A percentile compares a stretch with the other conserved stretches of the same genome.
phyloP scores from a whole-genome alignment of 92 coral and sea anemone species.

The Phenganax stokvisi region DNA sequence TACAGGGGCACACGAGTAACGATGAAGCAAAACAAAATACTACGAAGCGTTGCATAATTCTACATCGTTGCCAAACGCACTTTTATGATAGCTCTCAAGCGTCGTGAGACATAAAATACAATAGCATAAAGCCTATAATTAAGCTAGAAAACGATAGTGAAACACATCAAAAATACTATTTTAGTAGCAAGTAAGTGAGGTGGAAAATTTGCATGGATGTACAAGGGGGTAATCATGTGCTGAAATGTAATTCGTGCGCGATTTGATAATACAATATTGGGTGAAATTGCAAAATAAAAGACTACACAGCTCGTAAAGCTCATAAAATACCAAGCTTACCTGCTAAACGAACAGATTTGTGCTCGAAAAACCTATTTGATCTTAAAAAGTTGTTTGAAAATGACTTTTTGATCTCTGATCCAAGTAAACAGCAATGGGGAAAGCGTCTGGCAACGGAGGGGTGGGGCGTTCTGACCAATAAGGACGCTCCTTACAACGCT shows the following conservation, averaged over 20 bases:
- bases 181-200: too few species aligned
- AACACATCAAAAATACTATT: too few species aligned
- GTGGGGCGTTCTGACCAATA: constrained; percentile 35
- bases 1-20: not conserved
- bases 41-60: too few species aligned
- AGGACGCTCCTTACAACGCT: not conserved
- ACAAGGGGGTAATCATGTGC: not conserved
- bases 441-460: constrained; percentile 32
- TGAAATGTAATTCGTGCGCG: too few species aligned
- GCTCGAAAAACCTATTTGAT: not conserved
- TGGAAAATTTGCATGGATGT: too few species aligned
- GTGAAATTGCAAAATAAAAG: not conserved
- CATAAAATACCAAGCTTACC: constrained; percentile 3
- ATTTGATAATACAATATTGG: not conserved
- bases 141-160: too few species aligned
- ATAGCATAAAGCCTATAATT: too few species aligned
- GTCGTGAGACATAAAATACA: too few species aligned
- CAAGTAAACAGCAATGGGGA: not conserved
- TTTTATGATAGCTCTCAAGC: too few species aligned
- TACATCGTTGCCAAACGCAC: too few species aligned
- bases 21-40: not conserved
- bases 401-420: not conserved
- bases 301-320: not conserved
- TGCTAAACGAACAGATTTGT: constrained; percentile 4
- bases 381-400: not conserved